These are phyloP conservation scores for Siderastrea radians DNA, from an alignment of 92 coral and sea anemone species.

Conservation along the genomic window DNA sequence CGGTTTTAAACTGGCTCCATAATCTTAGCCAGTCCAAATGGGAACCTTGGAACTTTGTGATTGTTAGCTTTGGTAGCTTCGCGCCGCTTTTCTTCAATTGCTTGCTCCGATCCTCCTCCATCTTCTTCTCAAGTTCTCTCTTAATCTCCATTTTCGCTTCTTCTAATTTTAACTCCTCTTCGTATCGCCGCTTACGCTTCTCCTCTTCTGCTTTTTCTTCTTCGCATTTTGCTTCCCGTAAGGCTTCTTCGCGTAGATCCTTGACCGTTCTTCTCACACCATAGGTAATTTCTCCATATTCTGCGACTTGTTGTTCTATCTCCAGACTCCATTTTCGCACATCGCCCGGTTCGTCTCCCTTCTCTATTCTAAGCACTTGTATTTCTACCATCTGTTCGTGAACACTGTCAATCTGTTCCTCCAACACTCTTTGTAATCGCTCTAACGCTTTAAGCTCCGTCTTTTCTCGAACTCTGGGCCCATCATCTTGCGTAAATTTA, in stretches of 20 bases:
- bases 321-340: slow-evolving; percentile 27
- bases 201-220: slow-evolving; percentile 7
- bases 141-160: slow-evolving; percentile 31
- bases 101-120: background rate
- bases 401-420: slow-evolving; percentile 21
- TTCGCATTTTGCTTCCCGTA: background rate
- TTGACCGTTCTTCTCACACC: background rate
- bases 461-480: slow-evolving; percentile 4
- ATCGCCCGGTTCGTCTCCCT: slow-evolving; percentile 16
- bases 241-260: background rate
- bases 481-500: background rate
- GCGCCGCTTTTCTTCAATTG: background rate
- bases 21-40: background rate
- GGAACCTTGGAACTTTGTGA: background rate
- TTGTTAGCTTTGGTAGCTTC: background rate
- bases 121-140: background rate
- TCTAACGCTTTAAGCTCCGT: background rate
- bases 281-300: background rate
- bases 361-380: slow-evolving; percentile 18
- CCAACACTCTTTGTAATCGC: background rate
- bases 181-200: slow-evolving; percentile 3
- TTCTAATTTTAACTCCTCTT: slow-evolving; percentile 39
- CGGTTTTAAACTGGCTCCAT: background rate
- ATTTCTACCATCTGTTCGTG: slow-evolving; percentile 2
- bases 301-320: slow-evolving; percentile 8